Conservation (phyloP, 2,113 vertebrate species). For the Nycticryphes semicollaris region DNA sequence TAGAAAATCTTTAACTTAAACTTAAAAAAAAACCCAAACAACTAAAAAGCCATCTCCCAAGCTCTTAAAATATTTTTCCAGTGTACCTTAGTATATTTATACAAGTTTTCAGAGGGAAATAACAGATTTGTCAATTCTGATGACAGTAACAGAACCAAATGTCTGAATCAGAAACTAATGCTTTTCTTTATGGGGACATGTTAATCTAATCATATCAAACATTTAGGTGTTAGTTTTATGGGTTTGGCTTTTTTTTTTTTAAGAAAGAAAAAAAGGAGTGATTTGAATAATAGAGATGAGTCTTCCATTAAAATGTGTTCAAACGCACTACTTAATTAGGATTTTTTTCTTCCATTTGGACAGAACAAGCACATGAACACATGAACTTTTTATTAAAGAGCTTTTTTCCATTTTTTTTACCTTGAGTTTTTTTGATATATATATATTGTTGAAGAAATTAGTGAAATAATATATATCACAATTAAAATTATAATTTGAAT, state of each 20-base stretch:
- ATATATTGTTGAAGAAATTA: background rate
- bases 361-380: background rate
- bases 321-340: background rate
- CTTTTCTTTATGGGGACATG: background rate
- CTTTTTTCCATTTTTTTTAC: background rate
- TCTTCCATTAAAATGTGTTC: background rate
- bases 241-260: background rate
- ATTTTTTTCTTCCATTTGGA: background rate
- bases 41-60: background rate
- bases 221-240: background rate
- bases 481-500: background rate
- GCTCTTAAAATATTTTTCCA: background rate
- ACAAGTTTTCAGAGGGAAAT: conserved; percentile 9
- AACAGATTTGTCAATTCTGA: conserved; percentile 13
- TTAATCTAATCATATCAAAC: background rate
- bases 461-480: background rate
- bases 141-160: background rate
- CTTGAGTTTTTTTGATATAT: background rate
- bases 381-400: background rate
- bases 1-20: background rate
- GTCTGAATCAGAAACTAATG: background rate
- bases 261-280: background rate
- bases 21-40: background rate
- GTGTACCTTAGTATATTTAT: background rate
- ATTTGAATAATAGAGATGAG: background rate